Conservation (phyloP, 2,113 vertebrate species). For the Aviceda subcristata region DNA sequence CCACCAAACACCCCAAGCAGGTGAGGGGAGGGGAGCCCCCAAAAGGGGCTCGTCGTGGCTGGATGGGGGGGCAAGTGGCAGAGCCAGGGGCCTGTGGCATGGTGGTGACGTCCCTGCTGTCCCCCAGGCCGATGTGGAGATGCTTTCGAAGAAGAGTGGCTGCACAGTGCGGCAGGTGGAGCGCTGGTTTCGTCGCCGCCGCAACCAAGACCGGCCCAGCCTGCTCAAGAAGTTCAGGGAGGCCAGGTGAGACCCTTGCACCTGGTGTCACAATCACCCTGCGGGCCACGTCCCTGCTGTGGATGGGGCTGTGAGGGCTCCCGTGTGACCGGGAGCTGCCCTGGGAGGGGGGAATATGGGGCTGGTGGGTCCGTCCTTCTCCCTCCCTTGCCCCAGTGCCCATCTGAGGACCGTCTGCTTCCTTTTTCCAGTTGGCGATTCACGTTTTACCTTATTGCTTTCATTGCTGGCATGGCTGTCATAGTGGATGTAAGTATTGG, state of each 20-base stretch:
- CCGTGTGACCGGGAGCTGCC: rapidly evolving
- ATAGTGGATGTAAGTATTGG: constrained; percentile 87
- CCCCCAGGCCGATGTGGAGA: constrained; percentile 70
- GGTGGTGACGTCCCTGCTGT: rapidly evolving
- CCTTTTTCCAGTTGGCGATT: constrained; percentile 94
- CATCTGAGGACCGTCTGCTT: constrained; percentile 43
- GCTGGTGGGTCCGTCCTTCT: background rate
- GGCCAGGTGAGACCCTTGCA: constrained; percentile 77
- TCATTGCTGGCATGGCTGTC: constrained; percentile 90
- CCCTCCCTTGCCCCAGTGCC: background rate
- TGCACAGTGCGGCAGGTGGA: constrained; percentile 78
- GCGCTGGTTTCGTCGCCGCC: constrained; percentile 90
- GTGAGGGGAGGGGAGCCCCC: constrained; percentile 54
- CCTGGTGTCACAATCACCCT: rapidly evolving
- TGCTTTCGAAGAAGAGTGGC: constrained; percentile 65
- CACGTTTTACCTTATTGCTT: constrained; percentile 94
- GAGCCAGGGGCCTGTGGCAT: rapidly evolving
- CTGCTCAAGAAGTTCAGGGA: constrained; percentile 94
- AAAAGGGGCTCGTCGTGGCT: rapidly evolving
- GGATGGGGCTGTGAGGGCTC: background rate
- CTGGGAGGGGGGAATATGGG: rapidly evolving
- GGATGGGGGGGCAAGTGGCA: background rate
- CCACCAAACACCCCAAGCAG: constrained; percentile 86
- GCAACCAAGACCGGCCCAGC: constrained; percentile 88
- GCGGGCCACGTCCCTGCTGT: rapidly evolving